Evolutionary conservation across 2,113 vertebrate species (phyloP).

Genomic region (Triplophysa dalaica): DNA sequence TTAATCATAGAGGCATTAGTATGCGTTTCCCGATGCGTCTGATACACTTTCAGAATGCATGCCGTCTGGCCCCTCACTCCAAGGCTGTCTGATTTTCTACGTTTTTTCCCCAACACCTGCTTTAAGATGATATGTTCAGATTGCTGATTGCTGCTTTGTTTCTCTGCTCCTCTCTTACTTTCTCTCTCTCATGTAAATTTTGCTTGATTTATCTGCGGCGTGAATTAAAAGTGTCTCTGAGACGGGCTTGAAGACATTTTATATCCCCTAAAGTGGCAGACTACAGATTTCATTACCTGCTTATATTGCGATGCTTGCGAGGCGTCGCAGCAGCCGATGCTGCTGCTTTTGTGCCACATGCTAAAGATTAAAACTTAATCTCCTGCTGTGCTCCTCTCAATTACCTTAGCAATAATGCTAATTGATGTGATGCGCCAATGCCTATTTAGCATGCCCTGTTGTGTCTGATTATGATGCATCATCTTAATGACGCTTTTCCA

Average conservation of each 20-base stretch:
- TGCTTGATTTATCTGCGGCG: slow-evolving; percentile 36
- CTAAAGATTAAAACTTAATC: slow-evolving; percentile 33
- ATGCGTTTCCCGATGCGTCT: slow-evolving; percentile 52
- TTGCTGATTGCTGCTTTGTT: slow-evolving; percentile 39
- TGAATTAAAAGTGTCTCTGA: slow-evolving; percentile 33
- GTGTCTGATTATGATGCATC: slow-evolving; percentile 37
- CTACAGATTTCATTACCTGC: slow-evolving; percentile 46
- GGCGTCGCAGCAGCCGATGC: slow-evolving; percentile 1
- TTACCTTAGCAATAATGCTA: slow-evolving; percentile 53
- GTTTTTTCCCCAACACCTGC: slow-evolving; percentile 32
- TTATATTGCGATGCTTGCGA: slow-evolving; percentile 34
- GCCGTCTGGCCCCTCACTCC: slow-evolving; percentile 43
- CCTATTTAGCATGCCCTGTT: slow-evolving; percentile 46
- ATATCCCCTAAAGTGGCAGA: slow-evolving; percentile 41
- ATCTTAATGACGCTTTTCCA: slow-evolving; percentile 37
- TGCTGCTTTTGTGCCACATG: slow-evolving; percentile 25
- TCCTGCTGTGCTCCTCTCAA: slow-evolving; percentile 51
- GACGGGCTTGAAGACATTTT: slow-evolving; percentile 31
- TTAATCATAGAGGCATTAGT: slow-evolving; percentile 67
- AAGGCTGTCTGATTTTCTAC: slow-evolving; percentile 17
- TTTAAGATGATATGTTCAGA: slow-evolving; percentile 14
- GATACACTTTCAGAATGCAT: slow-evolving; percentile 41
- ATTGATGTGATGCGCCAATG: slow-evolving; percentile 50
- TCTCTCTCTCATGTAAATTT: slow-evolving; percentile 32
- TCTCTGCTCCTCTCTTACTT: not conserved